Percentiles rank a stretch among this genome's conserved stretches.
Conservation (phyloP, 2,113 vertebrate species). For the Rhadina sibilatrix region DNA sequence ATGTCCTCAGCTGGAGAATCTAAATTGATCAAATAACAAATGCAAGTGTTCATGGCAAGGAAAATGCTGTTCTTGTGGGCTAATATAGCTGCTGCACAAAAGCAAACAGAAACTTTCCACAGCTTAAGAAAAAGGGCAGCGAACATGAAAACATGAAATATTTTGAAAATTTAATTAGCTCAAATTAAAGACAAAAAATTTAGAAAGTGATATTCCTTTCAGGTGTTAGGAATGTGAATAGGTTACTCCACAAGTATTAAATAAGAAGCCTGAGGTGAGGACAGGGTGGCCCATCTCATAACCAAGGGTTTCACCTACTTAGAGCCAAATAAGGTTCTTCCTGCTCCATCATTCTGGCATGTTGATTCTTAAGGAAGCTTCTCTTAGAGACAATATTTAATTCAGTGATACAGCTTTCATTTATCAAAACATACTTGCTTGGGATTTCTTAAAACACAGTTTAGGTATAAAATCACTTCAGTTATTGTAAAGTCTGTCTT, state of each 20-base stretch:
- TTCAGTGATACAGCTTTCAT: neutral
- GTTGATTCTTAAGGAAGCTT: neutral
- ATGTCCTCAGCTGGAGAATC: neutral
- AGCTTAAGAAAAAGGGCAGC: neutral
- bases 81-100: neutral
- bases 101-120: neutral
- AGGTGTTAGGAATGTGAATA: neutral
- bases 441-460: neutral
- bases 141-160: neutral
- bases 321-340: neutral
- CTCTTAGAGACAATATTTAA: neutral
- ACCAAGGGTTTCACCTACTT: neutral
- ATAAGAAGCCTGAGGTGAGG: neutral
- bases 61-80: neutral
- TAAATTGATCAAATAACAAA: neutral
- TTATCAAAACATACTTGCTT: neutral
- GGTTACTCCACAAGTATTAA: neutral
- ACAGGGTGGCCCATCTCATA: neutral
- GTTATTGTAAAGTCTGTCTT: neutral
- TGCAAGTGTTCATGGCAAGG: neutral
- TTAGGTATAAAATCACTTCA: neutral
- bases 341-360: neutral
- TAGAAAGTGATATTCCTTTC: neutral
- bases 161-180: neutral
- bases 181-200: neutral